A percentile compares a stretch with the other conserved stretches of the same genome.
Evolutionary conservation across 2,113 vertebrate genomes (phyloP).

Genomic region (Sylvilagus bachmani): DNA sequence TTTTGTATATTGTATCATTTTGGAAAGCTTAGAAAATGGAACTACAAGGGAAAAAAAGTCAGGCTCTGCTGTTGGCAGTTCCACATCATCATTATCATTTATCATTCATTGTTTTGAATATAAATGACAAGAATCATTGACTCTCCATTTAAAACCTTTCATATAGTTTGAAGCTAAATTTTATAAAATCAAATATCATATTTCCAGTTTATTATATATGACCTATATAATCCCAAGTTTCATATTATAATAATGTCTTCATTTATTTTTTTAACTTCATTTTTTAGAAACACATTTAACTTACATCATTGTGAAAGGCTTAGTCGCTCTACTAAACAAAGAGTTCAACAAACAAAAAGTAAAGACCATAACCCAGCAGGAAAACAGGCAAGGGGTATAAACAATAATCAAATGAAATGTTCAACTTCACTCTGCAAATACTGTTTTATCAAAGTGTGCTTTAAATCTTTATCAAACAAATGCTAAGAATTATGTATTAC

Average conservation of each 20-base stretch:
- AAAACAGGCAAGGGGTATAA: no score
- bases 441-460: no score
- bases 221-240: not conserved
- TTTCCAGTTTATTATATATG: not conserved
- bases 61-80: not conserved
- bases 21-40: constrained; percentile 15
- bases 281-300: no score
- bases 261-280: not conserved
- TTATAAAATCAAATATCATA: not conserved
- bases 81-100: not conserved
- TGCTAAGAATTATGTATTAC: no score
- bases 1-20: constrained; percentile 2
- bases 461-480: no score
- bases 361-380: no score
- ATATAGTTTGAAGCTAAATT: not conserved
- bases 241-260: not conserved
- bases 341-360: no score
- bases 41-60: not conserved
- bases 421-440: no score
- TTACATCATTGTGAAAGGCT: no score
- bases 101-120: not conserved
- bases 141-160: not conserved
- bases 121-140: not conserved
- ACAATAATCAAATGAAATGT: no score
- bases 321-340: no score